These are phyloP conservation scores for Sander vitreus DNA, from an alignment of 2,113 vertebrate genomes.

Conservation along the genomic window DNA sequence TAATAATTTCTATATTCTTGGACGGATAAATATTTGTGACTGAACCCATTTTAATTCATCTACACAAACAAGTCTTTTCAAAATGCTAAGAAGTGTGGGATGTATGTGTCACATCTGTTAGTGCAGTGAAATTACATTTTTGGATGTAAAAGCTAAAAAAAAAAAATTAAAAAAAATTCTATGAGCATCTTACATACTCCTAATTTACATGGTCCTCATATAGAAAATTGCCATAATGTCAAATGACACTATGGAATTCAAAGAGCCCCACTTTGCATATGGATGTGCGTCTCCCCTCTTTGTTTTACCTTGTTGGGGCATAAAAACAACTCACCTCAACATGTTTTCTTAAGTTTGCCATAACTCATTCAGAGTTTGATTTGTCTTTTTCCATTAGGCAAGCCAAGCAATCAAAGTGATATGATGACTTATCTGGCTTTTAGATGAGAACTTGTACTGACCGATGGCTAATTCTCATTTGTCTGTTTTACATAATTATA, in stretches of 20 bases:
- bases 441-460: background rate
- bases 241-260: background rate
- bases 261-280: background rate
- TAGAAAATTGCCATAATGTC: background rate
- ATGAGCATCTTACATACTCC: too few species aligned
- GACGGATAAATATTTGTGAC: background rate
- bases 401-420: background rate
- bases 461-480: background rate
- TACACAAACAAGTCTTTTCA: background rate
- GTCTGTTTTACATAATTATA: background rate
- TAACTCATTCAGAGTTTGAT: background rate
- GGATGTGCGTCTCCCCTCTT: background rate
- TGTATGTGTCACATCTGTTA: too few species aligned
- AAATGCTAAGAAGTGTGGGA: background rate
- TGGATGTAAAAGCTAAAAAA: background rate
- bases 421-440: background rate
- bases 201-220: background rate
- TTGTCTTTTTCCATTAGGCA: background rate
- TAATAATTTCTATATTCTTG: background rate
- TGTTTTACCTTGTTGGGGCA: background rate
- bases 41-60: background rate
- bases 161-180: rapidly evolving
- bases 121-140: background rate
- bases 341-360: background rate
- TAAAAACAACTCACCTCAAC: background rate